Evolutionary conservation across 2,113 vertebrate species (phyloP).

Genomic region (Anarhynchus alexandrinus): DNA sequence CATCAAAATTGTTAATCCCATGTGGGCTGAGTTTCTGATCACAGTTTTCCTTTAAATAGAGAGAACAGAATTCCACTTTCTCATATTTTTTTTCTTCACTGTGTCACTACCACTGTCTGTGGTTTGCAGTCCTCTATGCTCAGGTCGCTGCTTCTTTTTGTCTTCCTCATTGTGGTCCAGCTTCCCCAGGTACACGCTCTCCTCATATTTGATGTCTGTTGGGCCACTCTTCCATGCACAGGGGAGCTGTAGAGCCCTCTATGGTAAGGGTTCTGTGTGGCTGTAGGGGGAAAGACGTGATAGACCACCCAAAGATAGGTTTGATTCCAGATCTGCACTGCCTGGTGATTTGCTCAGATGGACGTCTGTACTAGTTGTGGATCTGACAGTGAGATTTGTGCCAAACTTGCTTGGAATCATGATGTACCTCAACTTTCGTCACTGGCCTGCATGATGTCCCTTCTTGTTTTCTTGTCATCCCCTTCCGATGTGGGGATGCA

Average conservation of each 20-base stretch:
- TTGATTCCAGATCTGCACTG: background rate
- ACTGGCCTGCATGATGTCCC: background rate
- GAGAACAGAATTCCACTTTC: background rate
- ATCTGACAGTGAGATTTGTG: background rate
- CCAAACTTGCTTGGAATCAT: background rate
- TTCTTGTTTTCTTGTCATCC: background rate
- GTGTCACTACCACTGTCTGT: background rate
- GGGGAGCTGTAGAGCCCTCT: background rate
- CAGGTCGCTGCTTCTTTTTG: background rate
- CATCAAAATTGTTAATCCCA: background rate
- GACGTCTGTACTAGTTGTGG: background rate
- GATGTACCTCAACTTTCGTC: fast-evolving
- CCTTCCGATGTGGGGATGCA: background rate
- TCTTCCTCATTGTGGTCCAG: background rate
- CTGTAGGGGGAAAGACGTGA: background rate
- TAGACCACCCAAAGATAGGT: background rate
- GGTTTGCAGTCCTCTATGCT: background rate
- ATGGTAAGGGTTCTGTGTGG: background rate
- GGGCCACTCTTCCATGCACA: background rate
- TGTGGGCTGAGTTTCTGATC: background rate
- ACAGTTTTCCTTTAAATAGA: background rate
- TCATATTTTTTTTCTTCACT: background rate
- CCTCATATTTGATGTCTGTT: background rate
- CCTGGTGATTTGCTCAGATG: background rate
- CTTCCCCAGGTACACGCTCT: background rate